Evolutionary conservation across 92 coral and sea anemone species (phyloP).

Genomic region (Phenganax marumi): DNA sequence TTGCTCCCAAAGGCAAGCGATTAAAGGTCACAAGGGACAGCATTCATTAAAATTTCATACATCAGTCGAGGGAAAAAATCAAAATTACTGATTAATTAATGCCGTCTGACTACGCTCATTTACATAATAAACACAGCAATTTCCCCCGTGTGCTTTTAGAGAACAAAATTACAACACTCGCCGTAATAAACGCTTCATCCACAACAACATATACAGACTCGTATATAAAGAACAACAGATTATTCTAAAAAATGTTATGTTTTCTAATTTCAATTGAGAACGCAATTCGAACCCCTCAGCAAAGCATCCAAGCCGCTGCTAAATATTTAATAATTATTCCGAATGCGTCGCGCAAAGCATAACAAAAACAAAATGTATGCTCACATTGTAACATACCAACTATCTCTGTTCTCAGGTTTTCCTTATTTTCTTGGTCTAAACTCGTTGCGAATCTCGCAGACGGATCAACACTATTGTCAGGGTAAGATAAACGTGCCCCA

Average conservation of each 20-base stretch:
- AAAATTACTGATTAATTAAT: slow-evolving; percentile 46
- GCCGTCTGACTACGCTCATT: slow-evolving; percentile 44
- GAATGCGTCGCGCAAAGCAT: slow-evolving; percentile 30
- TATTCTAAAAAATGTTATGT: background rate
- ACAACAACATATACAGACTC: background rate
- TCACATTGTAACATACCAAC: slow-evolving; percentile 25
- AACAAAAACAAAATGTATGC: slow-evolving; percentile 32
- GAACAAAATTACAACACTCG: background rate
- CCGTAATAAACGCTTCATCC: background rate
- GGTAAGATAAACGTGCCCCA: slow-evolving; percentile 12
- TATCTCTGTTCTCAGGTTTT: slow-evolving; percentile 30
- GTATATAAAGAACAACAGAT: background rate
- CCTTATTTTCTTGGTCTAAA: slow-evolving; percentile 34
- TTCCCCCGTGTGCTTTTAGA: slow-evolving; percentile 19
- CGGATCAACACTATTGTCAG: background rate
- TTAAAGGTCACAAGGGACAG: background rate
- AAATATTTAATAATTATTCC: slow-evolving; percentile 27
- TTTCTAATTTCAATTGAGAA: background rate
- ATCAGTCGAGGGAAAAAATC: slow-evolving; percentile 36
- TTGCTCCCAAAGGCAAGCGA: background rate
- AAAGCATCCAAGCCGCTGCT: slow-evolving; percentile 1
- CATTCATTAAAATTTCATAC: slow-evolving; percentile 5
- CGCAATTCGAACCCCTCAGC: slow-evolving; percentile 12
- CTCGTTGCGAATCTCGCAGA: background rate
- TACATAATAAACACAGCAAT: slow-evolving; percentile 41